Conservation (phyloP, 2,888 invertebrate species). For the Spilarctia lutea region DNA sequence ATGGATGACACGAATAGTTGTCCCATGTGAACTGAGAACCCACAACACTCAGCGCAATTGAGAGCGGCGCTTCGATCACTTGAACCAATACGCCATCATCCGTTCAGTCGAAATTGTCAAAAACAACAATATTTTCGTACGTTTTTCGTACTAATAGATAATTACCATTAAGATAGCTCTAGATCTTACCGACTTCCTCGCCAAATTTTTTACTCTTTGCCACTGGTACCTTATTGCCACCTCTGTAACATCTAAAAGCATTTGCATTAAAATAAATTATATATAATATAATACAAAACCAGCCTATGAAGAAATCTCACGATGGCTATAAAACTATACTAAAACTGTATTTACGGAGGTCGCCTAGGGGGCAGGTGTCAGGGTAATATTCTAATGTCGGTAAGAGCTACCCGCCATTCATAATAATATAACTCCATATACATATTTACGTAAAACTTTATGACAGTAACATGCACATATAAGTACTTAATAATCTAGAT, state of each 20-base stretch:
- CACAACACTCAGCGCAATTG: too few relatives aligned
- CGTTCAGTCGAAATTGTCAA: too few relatives aligned
- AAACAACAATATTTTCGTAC: background rate
- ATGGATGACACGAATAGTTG: too few relatives aligned
- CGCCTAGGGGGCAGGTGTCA: slow-evolving; percentile 73
- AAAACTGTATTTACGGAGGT: slow-evolving; percentile 76
- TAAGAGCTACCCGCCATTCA: slow-evolving; percentile 77
- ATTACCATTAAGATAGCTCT: too few relatives aligned
- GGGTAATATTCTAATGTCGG: slow-evolving; percentile 82
- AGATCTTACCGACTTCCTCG: too few relatives aligned
- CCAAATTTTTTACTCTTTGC: background rate
- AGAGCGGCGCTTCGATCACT: too few relatives aligned
- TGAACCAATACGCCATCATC: too few relatives aligned
- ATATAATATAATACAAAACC: slow-evolving; percentile 51
- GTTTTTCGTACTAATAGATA: background rate
- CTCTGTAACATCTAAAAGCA: too few relatives aligned
- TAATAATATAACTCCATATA: slow-evolving; percentile 75
- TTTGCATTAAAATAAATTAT: slow-evolving; percentile 36
- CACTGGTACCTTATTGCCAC: background rate
- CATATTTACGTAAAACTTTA: slow-evolving; percentile 62
- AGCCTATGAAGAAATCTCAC: slow-evolving; percentile 60
- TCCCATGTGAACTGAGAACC: too few relatives aligned
- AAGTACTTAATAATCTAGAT: slow-evolving; percentile 17
- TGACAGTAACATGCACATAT: slow-evolving; percentile 35
- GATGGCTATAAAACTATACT: slow-evolving; percentile 67